Evolutionary conservation across 2,797 vertebrate species (phyloP), one percentile per base, ranked within the genome.

Genomic region (Aphelocoma californica): DNA sequence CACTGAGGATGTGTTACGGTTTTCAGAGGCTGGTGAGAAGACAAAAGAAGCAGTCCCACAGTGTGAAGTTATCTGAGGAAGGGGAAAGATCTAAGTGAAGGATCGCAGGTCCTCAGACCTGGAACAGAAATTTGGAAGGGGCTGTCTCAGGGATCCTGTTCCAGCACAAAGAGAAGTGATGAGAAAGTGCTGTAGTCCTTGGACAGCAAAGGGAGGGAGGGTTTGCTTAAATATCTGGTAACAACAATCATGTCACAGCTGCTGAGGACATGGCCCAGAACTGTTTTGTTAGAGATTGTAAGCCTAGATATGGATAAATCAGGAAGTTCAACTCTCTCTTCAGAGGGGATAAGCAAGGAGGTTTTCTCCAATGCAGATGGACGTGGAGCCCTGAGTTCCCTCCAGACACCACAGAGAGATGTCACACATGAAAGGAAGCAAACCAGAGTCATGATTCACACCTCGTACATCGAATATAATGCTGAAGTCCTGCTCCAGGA

Each of bases 201-300:
- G 25, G 71, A 94, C 70, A 88, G 81, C 71, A 88, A 85, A 79
- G 12, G 8, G 34, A 81, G 29, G 17, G 45, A 80, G 64, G 72
- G 45, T 71, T 94, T 88, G 20, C 67, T 86, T 62, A 70, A 70
- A 77, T 75, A 60, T 89, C 81, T 65, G 56, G 57, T 93, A 93
- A 94, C 26, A 91, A 79, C 70, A 87, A 95, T 81, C 91, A 73
- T 72, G 56, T 85, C 88, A 67, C 93, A 90, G 93, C 90, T 95
- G 91, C 18, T 7, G 1, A 87, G 81, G 66, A 93, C 89, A 84
- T 0, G 1, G 78, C 86, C 48, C 86, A 90, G 34, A 87, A 48
- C 56, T 83, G 34, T 94, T 93, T 94, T 81, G 38, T 74, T 71
- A 74, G 74, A 69, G 88, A 77, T 78, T 61, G 53, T 29, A 58